These are phyloP conservation scores for Campopleginae sp. DNA, from an alignment of 2,888 invertebrate species.

Conservation along the genomic window DNA sequence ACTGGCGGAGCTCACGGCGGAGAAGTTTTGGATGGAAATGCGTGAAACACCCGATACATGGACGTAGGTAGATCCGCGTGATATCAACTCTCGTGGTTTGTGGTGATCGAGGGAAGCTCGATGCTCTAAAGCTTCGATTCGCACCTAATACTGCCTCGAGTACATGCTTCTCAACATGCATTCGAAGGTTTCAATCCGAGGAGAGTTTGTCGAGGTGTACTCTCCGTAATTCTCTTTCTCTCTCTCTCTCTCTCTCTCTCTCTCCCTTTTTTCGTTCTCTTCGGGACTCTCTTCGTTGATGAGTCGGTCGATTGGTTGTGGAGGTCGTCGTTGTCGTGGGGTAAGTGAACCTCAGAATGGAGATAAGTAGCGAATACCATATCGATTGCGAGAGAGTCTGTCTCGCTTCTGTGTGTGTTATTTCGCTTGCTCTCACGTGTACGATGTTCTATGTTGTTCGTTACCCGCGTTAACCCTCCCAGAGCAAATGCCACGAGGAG, in stretches of 20 bases:
- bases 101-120: constrained; percentile 26
- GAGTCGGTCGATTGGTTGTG: constrained; percentile 57
- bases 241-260: background rate
- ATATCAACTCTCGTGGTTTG: constrained; percentile 54
- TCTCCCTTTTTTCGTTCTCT: background rate
- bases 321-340: constrained; percentile 67
- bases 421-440: constrained; percentile 15
- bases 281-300: constrained; percentile 34
- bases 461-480: constrained; percentile 43
- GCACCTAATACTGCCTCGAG: constrained; percentile 31
- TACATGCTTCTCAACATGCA: constrained; percentile 33
- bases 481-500: constrained; percentile 18
- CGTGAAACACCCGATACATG: constrained; percentile 15
- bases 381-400: constrained; percentile 81
- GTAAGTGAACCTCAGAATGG: constrained; percentile 75
- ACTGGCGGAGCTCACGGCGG: background rate
- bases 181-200: constrained; percentile 39
- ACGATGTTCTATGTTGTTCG: constrained; percentile 20
- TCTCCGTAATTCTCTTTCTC: background rate
- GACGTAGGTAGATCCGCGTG: background rate
- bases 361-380: constrained; percentile 82
- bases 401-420: constrained; percentile 25
- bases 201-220: constrained; percentile 9
- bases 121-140: constrained; percentile 42
- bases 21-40: constrained; percentile 11